Conservation (phyloP, 2,888 invertebrate species). For the Pardosa pseudoannulata region DNA sequence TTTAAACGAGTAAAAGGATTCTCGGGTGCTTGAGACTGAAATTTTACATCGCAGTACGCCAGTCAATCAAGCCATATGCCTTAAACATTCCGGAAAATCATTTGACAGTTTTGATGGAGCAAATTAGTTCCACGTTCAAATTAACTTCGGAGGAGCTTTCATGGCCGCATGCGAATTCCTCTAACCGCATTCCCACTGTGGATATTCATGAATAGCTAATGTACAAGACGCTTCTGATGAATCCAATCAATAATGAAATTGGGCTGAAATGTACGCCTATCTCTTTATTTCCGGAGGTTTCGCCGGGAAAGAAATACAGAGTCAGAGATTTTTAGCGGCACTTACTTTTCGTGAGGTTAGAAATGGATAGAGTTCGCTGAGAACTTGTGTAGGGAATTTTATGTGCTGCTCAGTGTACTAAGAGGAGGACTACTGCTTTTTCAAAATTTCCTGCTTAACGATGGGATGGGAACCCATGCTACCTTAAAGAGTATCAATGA, state of each 20-base stretch:
- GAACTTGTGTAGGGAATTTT: no score
- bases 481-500: no score
- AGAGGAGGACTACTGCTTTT: no score
- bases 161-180: not conserved
- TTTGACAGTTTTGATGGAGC: not conserved
- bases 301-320: not conserved
- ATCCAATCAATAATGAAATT: not conserved
- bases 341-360: no score
- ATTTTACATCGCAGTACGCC: not conserved
- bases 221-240: not conserved
- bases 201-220: slow-evolving; percentile 7
- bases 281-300: not conserved
- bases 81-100: not conserved
- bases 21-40: no score
- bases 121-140: not conserved
- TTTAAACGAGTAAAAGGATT: no score
- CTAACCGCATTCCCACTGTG: not conserved
- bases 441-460: no score
- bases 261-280: not conserved
- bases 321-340: no score
- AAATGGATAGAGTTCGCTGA: no score
- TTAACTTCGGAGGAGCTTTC: slow-evolving; percentile 7
- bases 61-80: not conserved
- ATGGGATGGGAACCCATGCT: no score
- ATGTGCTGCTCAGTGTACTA: no score